Evolutionary conservation across 2,113 vertebrate species (phyloP), one percentile per base, ranked within the genome.

Genomic region (Herpetotheres cachinnans): DNA sequence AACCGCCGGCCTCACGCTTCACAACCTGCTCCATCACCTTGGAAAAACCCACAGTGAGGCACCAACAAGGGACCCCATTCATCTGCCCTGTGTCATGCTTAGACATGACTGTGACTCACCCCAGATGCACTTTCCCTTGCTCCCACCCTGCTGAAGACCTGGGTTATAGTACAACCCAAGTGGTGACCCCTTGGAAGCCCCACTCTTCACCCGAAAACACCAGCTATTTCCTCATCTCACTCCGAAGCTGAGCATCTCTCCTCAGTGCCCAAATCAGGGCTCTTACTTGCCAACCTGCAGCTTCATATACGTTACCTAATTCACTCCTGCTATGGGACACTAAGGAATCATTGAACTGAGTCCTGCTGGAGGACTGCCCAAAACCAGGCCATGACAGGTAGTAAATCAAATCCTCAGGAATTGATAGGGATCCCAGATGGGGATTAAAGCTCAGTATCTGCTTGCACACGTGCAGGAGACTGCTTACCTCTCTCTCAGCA

Each of bases 401-500:
- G 21, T 10, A 73, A 89, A 74, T 47, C 16, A 47, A 36, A 32
- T 54, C n/a, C 40, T 73, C 32, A 26, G 52, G 50, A 65, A 74
- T 47, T 26, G 16, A 34, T 0, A 52, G 29, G 46, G 19, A 82
- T 36, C 14, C 5, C 7, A 76, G 52, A 38, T 18, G 27, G 26
- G 16, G 30, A 77, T 47, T 29, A 91, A 72, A 81, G 12, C 27
- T 66, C 38, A 36, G 38, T 19, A 59, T 34, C 34, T 84, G 61
- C 49, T 65, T 32, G 54, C 12, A 49, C 19, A 62, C 2, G 3
- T 30, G 9, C 59, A n/a, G 36, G 32, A 69, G 18, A 73, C 70
- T 36, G 18, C 96, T 93, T 82, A 98, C 98, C 98, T 98, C 94
- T 97, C 79, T 98, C 65, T 98, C 98, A 69, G 67, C 94, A 73